Percentiles rank a stretch among this genome's conserved stretches.
phyloP scores from a whole-genome alignment of 2,113 vertebrate genomes.

The Synchiropus splendidus region DNA sequence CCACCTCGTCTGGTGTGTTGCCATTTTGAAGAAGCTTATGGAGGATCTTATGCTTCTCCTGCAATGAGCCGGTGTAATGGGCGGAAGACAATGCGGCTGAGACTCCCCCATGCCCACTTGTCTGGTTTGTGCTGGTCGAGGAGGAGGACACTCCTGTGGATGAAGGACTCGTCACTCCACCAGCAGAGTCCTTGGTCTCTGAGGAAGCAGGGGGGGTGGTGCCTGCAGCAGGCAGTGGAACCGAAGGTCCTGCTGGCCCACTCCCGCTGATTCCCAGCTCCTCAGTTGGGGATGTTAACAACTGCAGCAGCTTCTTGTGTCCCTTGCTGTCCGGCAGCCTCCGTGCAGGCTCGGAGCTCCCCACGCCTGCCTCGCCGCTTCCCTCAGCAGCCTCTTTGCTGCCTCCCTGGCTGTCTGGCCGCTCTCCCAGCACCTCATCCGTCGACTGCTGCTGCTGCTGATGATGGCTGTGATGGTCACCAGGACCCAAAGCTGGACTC shows the following conservation, averaged over 20 bases:
- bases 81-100: conserved; percentile 72
- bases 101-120: conserved; percentile 60
- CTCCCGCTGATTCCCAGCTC: conserved; percentile 74
- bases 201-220: conserved; percentile 53
- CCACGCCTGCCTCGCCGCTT: conserved; percentile 55
- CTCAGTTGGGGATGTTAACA: conserved; percentile 88
- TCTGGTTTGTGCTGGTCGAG: conserved; percentile 66
- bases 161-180: conserved; percentile 84
- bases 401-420: conserved; percentile 73
- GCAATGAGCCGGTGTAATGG: conserved; percentile 75
- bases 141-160: conserved; percentile 89
- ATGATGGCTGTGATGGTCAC: conserved; percentile 53
- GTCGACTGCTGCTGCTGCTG: conserved; percentile 64
- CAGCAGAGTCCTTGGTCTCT: conserved; percentile 78
- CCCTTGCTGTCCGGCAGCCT: conserved; percentile 82
- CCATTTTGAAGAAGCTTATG: conserved; percentile 96
- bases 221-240: conserved; percentile 51
- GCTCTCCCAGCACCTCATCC: conserved; percentile 78
- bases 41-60: conserved; percentile 96
- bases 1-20: conserved; percentile 93
- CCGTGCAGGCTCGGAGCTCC: conserved; percentile 65
- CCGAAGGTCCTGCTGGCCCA: conserved; percentile 62
- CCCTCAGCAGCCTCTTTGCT: conserved; percentile 75
- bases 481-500: conserved; percentile 66
- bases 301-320: conserved; percentile 89